Evolutionary conservation across 2,888 invertebrate species (phyloP), one percentile per base, ranked within the genome.

Genomic region (Sesia bembeciformis): DNA sequence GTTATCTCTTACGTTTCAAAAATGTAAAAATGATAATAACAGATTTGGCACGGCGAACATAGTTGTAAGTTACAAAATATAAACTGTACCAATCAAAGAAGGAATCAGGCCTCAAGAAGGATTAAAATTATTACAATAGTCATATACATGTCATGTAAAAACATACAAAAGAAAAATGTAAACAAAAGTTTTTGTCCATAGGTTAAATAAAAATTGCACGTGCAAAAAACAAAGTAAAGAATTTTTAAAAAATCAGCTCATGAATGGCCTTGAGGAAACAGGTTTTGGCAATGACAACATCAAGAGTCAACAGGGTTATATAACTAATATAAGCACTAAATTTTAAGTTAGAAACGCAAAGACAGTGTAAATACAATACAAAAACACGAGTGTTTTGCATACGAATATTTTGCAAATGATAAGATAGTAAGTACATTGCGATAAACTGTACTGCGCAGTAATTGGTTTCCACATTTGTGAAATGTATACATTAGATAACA

Each of bases 371-470:
- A 46, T 23, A 46, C n/a, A 46, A 46, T n/a, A 46, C 8, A 46
- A 46, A 46, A 46, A 46, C 46, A 46, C 46, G 46, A 46, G 23
- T 23, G 8, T 8, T 46, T 1, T 8, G 46, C 23, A 46, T 8
- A 46, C 46, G 23, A 5, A 50, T 38, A 50, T 50, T 50, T 50
- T 39, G 59, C 57, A 55, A 51, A 40, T 55, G 68, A 68, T 72
- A 70, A 70, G 71, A 71, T 69, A 70, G 53, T 49, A 56, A 55
- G 5, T 7, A 42, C 5, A 7, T 6, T 42, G 56, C 57, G 64
- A 70, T 64, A 5, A 66, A 62, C 57, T 53, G 53, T 72, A 71
- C 64, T 71, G 63, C 69, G 68, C 67, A 65, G 66, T 65, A 62
- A 60, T 66, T 59, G 59, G 57, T 56, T 59, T 58, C 59, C 59